Conservation (phyloP, 2,113 vertebrate genomes). For the Corythaeola cristata region DNA sequence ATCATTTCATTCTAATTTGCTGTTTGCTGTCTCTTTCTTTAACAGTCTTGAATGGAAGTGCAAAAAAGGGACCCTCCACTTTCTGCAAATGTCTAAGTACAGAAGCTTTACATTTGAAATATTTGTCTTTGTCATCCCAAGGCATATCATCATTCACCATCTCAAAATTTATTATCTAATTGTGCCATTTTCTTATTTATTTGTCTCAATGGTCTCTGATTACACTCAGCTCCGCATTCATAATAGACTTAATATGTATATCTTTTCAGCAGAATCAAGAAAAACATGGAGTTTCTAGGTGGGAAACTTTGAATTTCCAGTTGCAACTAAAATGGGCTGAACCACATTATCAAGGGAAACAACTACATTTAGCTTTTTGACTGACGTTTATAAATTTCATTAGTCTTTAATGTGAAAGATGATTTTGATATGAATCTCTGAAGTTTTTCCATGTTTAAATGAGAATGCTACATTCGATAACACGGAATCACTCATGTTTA, state of each 20-base stretch:
- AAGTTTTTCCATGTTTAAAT: not conserved
- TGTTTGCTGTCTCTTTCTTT: not conserved
- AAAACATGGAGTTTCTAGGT: not conserved
- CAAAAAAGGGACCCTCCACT: rapidly evolving
- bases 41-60: not conserved
- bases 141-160: not conserved
- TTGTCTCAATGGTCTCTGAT: not conserved
- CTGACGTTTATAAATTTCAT: not conserved
- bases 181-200: not conserved
- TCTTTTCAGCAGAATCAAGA: not conserved
- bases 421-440: not conserved
- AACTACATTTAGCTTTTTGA: not conserved
- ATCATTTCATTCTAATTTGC: not conserved
- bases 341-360: not conserved
- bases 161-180: not conserved
- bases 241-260: not conserved
- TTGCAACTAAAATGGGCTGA: not conserved
- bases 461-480: not conserved
- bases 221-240: not conserved
- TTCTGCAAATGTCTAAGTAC: not conserved
- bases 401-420: not conserved
- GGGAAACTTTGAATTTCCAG: not conserved
- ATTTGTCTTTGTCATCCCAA: not conserved
- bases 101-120: not conserved
- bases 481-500: not conserved